Conservation (phyloP, 2,888 invertebrate genomes). For the Tineola bisselliella region DNA sequence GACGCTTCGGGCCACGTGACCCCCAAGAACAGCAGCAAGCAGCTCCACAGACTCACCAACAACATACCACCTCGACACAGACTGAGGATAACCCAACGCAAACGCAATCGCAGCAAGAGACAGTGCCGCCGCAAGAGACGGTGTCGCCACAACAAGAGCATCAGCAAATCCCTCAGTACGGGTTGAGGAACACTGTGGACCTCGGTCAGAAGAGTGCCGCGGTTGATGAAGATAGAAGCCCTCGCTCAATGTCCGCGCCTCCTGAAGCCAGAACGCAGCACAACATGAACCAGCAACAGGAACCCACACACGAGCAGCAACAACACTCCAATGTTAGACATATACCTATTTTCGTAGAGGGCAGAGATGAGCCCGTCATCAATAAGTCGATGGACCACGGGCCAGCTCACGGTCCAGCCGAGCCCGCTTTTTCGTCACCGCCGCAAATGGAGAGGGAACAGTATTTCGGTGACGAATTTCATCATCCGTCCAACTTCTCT, state of each 20-base stretch:
- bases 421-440: constrained; percentile 39
- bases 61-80: constrained; percentile 32
- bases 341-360: constrained; percentile 90
- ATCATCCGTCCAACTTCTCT: constrained; percentile 54
- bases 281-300: constrained; percentile 31
- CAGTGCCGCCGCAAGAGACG: constrained; percentile 34
- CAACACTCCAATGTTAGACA: constrained; percentile 73
- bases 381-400: constrained; percentile 67
- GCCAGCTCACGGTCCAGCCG: constrained; percentile 33
- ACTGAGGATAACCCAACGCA: constrained; percentile 32
- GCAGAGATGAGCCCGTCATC: constrained; percentile 81
- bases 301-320: constrained; percentile 35
- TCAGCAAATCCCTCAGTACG: constrained; percentile 69
- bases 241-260: constrained; percentile 84
- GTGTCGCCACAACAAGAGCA: constrained; percentile 24
- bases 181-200: constrained; percentile 80
- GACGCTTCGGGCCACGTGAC: constrained; percentile 37
- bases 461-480: constrained; percentile 41
- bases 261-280: constrained; percentile 43
- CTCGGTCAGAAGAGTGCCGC: constrained; percentile 74
- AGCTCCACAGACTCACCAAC: constrained; percentile 19
- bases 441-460: constrained; percentile 40
- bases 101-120: constrained; percentile 20
- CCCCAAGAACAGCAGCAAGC: constrained; percentile 21
- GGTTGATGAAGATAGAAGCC: constrained; percentile 69